Evolutionary conservation across 2,888 invertebrate species (phyloP), one percentile per base, ranked within the genome.

Genomic region (Quadroppia sp.): DNA sequence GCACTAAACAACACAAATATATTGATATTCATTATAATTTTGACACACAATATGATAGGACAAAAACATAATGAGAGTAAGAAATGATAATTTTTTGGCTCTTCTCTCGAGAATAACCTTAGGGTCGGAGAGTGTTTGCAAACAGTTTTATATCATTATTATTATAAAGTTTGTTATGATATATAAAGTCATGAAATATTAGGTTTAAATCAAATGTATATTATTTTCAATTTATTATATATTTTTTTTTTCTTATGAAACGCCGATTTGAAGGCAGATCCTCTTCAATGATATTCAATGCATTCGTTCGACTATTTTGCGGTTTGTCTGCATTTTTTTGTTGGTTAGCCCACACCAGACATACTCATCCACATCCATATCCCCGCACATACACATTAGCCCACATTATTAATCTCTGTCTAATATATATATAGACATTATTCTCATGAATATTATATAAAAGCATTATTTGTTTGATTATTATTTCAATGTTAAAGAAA

Each of bases 61-160:
- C 32, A 59, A 23, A 59, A 28, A 61, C 13, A 61, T 13, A 23
- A 53, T 53, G 23, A 53, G 13, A 53, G 20, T 28, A 61, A 20
- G 61, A 15, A 30, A 32, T 28, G 61, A 59, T 11, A n/a, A 36
- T 17, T 32, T 25, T 13, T 28, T 23, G 32, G 25, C 32, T 28
- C 28, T 32, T 4, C 25, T 36, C n/a, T n/a, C n/a, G 17, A 17
- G 13, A 6, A 61, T 61, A 32, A 61, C 61, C 61, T 61, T 61
- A 61, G 61, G 61, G 61, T 61, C 61, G 32, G 20, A 13, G 17
- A 59, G 6, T 59, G 61, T 23, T 53, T 53, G 23, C 17, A 61
- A 61, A 36, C 36, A 61, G 28, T 61, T 61, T n/a, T 32, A 61
- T 36, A 61, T 61, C 61, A 32, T 61, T 36, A 61, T 61, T 61